Evolutionary conservation across 2,113 vertebrate genomes (phyloP).

Genomic region (Brienomyrus brachyistius): DNA sequence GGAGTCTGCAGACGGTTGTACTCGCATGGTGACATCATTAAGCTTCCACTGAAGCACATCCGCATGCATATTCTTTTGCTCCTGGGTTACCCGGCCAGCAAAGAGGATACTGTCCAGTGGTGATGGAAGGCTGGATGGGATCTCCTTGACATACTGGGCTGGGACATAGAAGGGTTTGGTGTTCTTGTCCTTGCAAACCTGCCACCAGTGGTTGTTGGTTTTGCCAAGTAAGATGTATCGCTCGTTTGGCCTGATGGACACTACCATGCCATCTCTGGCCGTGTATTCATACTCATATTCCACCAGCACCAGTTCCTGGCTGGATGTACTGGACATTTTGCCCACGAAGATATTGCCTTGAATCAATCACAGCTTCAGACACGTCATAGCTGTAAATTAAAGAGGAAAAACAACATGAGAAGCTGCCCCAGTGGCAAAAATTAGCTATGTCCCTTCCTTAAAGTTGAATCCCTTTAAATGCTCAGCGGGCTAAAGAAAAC

Average conservation of each 20-base stretch:
- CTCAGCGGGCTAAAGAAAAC: not conserved
- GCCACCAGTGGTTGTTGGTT: slow-evolving; percentile 88
- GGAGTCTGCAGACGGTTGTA: not conserved
- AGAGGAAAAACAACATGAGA: not conserved
- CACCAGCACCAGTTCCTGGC: slow-evolving; percentile 72
- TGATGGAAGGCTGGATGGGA: slow-evolving; percentile 28
- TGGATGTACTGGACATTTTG: slow-evolving; percentile 18
- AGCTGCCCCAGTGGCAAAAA: not conserved
- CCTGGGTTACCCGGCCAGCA: not conserved
- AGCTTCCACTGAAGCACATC: not conserved
- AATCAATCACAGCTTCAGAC: not conserved
- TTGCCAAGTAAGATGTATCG: slow-evolving; percentile 72
- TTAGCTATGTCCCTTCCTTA: not conserved
- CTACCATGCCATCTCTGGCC: slow-evolving; percentile 63
- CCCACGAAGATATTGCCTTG: not conserved
- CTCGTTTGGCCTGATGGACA: slow-evolving; percentile 80
- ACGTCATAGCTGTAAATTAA: slow-evolving; percentile 7
- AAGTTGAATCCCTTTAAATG: not conserved
- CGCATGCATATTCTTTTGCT: not conserved
- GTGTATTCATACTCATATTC: slow-evolving; percentile 76
- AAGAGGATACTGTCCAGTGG: not conserved
- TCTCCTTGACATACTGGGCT: slow-evolving; percentile 75
- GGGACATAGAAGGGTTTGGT: slow-evolving; percentile 78
- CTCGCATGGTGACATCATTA: not conserved
- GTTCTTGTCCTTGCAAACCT: slow-evolving; percentile 63